These are phyloP conservation scores for Acanthis flammea DNA, from an alignment of 2,797 vertebrate species.

Conservation along the genomic window DNA sequence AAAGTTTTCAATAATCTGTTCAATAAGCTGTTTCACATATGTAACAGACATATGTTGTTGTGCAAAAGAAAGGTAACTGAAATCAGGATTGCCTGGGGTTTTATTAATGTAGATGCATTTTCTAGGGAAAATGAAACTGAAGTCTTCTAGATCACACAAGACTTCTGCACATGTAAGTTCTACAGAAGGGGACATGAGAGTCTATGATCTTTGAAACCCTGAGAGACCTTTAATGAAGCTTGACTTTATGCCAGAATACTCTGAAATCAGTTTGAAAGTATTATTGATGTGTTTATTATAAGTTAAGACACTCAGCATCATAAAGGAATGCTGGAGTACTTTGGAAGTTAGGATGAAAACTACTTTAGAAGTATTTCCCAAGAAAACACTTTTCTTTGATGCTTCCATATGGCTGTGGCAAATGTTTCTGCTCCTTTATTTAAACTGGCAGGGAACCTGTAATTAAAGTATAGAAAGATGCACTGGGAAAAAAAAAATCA, in stretches of 20 bases:
- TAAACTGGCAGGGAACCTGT: not conserved
- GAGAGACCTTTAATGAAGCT: not conserved
- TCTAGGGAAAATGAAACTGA: not conserved
- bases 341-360: not conserved
- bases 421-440: not conserved
- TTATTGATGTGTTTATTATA: not conserved
- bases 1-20: not conserved
- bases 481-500: not conserved
- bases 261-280: not conserved
- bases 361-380: not conserved
- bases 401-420: not conserved
- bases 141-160: not conserved
- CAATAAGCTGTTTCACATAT: not conserved
- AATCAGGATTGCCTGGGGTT: not conserved
- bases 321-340: not conserved
- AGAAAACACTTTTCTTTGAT: not conserved
- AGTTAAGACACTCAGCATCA: not conserved
- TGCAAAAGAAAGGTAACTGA: not conserved
- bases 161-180: accelerated
- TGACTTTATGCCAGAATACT: not conserved
- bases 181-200: not conserved
- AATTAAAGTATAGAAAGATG: not conserved
- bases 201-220: not conserved
- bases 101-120: not conserved
- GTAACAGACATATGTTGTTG: not conserved